A percentile compares a stretch with the other conserved stretches of the same genome.
phyloP scores from a whole-genome alignment of 2,113 vertebrate species.

The Ursus arctos region DNA sequence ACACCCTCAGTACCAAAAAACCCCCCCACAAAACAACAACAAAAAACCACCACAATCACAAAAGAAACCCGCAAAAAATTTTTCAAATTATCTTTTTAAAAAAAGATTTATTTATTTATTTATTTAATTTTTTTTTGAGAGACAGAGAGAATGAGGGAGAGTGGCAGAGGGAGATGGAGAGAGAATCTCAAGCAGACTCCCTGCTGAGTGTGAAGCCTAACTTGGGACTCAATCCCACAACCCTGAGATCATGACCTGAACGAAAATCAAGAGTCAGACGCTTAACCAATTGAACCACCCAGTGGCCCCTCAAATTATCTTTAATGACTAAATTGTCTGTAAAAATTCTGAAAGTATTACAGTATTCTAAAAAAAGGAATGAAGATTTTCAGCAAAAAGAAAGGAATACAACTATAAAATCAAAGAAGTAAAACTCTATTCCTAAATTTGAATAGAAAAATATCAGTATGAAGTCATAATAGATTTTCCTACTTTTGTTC shows the following conservation, averaged over 20 bases:
- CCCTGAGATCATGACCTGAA: too few relatives aligned
- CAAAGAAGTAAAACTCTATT: background rate
- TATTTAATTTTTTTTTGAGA: background rate
- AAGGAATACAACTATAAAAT: background rate
- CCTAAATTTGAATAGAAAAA: background rate
- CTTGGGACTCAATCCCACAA: background rate
- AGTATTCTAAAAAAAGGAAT: background rate
- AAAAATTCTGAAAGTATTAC: slow-evolving; percentile 1
- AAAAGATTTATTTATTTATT: background rate
- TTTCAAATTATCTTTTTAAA: background rate
- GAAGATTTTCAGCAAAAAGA: background rate
- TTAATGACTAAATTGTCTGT: background rate
- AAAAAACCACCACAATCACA: background rate
- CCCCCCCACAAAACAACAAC: background rate
- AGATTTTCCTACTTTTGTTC: background rate
- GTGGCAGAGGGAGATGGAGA: background rate
- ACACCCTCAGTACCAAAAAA: background rate
- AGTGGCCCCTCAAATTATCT: background rate
- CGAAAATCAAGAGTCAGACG: background rate
- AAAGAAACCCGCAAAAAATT: background rate
- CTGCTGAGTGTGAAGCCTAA: background rate
- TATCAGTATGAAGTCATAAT: background rate
- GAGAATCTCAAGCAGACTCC: background rate
- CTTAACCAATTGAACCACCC: background rate
- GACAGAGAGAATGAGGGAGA: background rate